A percentile compares a stretch with the other conserved stretches of the same genome.
phyloP scores from a whole-genome alignment of 2,113 vertebrate species.

The Phyllostomus hastatus region DNA sequence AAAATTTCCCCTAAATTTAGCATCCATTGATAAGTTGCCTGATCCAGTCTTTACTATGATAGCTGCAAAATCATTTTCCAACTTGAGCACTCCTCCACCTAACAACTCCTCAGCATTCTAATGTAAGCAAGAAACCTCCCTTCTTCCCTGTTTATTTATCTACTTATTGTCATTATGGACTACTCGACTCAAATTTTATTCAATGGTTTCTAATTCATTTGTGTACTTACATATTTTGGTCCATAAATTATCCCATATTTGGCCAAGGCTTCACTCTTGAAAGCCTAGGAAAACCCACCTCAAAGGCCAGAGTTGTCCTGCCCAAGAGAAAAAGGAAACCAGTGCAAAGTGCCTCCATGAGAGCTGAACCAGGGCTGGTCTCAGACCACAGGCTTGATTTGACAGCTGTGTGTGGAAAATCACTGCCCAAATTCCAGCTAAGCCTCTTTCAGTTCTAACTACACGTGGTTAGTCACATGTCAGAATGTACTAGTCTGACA shows the following conservation, averaged over 20 bases:
- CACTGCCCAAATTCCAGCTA: not conserved
- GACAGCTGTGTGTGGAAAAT: not conserved
- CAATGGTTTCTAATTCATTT: not conserved
- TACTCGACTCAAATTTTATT: not conserved
- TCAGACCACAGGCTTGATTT: not conserved
- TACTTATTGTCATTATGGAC: not conserved
- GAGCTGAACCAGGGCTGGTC: not conserved
- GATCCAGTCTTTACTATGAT: not conserved
- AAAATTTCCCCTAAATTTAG: not conserved
- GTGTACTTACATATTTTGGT: not conserved
- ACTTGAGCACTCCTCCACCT: not conserved
- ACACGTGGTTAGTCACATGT: not conserved
- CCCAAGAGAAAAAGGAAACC: not conserved
- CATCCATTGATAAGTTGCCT: no score
- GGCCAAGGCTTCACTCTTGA: not conserved
- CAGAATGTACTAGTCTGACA: not conserved
- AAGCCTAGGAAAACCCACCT: not conserved
- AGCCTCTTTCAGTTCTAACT: not conserved
- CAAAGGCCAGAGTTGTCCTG: not conserved
- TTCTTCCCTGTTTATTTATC: not conserved
- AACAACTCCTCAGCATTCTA: not conserved
- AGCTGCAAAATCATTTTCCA: not conserved
- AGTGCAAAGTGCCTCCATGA: not conserved
- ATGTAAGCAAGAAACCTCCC: not conserved
- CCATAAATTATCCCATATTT: not conserved